Evolutionary conservation across 2,888 invertebrate genomes (phyloP).

Genomic region (Phyllotreta striolata): DNA sequence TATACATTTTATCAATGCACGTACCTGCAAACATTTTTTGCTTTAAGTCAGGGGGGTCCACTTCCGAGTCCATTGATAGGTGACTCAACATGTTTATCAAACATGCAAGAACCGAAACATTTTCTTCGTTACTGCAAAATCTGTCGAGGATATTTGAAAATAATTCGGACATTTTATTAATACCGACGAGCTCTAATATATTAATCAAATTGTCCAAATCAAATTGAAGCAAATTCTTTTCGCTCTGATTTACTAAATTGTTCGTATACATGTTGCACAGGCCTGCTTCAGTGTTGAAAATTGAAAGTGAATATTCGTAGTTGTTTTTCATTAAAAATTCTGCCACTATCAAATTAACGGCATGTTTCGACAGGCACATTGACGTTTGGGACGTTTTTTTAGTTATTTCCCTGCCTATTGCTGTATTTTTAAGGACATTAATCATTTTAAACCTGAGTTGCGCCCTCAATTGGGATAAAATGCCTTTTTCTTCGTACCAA

Average conservation of each 20-base stretch:
- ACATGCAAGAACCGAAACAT: constrained; percentile 38
- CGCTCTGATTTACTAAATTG: constrained; percentile 49
- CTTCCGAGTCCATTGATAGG: constrained; percentile 11
- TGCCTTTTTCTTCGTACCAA: constrained; percentile 69
- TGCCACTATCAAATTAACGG: constrained; percentile 68
- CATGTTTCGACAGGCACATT: constrained; percentile 65
- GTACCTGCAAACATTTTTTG: constrained; percentile 22
- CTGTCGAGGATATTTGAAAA: constrained; percentile 34
- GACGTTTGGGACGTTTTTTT: constrained; percentile 52
- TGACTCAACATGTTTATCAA: constrained; percentile 34
- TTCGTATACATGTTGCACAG: constrained; percentile 58
- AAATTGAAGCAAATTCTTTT: constrained; percentile 38
- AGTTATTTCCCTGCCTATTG: constrained; percentile 51
- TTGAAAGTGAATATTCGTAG: constrained; percentile 67
- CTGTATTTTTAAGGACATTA: constrained; percentile 64
- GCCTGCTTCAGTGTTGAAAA: constrained; percentile 69
- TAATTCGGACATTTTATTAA: constrained; percentile 38
- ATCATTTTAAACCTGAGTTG: constrained; percentile 69
- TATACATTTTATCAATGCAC: constrained; percentile 29
- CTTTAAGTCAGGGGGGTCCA: constrained; percentile 23
- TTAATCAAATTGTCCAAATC: constrained; percentile 47
- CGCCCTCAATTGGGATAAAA: constrained; percentile 67
- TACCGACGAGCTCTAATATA: constrained; percentile 48
- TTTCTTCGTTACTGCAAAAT: constrained; percentile 33
- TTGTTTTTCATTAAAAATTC: constrained; percentile 68